Base-by-base conservation (phyloP, 2,888 invertebrate species). In the Cephonodes hylas region DNA sequence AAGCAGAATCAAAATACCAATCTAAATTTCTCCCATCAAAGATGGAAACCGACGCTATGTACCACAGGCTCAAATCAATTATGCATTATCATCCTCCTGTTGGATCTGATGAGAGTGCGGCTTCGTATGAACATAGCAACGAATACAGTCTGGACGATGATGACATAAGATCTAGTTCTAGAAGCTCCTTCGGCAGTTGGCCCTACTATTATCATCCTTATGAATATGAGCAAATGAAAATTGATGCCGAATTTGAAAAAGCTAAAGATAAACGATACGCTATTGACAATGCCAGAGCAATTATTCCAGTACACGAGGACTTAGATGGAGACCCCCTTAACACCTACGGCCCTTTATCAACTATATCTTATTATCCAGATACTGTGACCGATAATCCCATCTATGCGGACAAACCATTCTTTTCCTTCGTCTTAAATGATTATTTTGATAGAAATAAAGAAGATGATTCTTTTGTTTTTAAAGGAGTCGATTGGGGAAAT, bases 281-380 rank as follows among this genome's bases (percentile, higher is more conserved):
- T 25, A 62, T 69, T 22, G 74, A 78, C 1, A 38, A 45, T 27
- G 20, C 38, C 20, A 42, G 48, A 25, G 64, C 71, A 15, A 57
- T 83, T n/a, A 89, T 86, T 68, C 90, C 90, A 1, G 87, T 89
- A 15, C 78, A 86, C 63, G 90, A 90, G 78, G 63, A 79, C 34
- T 72, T 83, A 27, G 77, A 84, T 8, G 75, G 84, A 45, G 80
- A 84, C 65, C 59, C 72, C 60, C 77, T 79, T 2, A 63, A 71
- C 57, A 65, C 63, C 31, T 67, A 72, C n/a, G 61, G 53, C 18
- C 59, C 61, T 18, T 57, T 68, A 38, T 31, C 69, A 0, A 71
- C 67, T 8, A 48, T 70, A 23, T 66, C 64, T 31, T 71, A 72
- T 62, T 62, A 70, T 59, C 22, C 6, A 42, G 60, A 48, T 8